Percentiles rank a stretch among this genome's conserved stretches.
Evolutionary conservation across 2,888 invertebrate genomes (phyloP).

Genomic region (Agrypnus murinus): DNA sequence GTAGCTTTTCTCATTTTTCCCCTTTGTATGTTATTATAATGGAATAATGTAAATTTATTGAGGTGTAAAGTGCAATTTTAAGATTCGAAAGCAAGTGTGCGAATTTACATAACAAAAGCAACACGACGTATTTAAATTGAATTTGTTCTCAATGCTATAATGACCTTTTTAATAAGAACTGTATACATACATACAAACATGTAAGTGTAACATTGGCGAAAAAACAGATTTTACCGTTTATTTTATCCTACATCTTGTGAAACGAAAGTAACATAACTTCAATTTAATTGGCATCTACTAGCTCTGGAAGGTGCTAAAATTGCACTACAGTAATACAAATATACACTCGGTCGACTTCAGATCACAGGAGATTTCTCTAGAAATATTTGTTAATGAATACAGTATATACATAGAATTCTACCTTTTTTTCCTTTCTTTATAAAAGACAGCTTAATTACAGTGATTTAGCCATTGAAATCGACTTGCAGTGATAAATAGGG

Average conservation of each 20-base stretch:
- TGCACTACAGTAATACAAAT: constrained; percentile 29
- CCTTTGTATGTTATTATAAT: too few relatives aligned
- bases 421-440: constrained; percentile 8
- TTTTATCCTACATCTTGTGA: constrained; percentile 42
- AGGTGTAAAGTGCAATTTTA: too few relatives aligned
- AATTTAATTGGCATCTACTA: constrained; percentile 46
- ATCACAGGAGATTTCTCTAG: constrained; percentile 38
- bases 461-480: constrained; percentile 12
- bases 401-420: constrained; percentile 2
- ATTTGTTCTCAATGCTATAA: too few relatives aligned
- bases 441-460: constrained; percentile 24
- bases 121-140: too few relatives aligned
- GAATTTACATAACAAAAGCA: too few relatives aligned
- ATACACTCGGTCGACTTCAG: constrained; percentile 2
- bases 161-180: too few relatives aligned
- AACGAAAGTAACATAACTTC: constrained; percentile 49
- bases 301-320: constrained; percentile 44
- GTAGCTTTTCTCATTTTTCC: too few relatives aligned
- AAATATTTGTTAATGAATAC: constrained; percentile 45
- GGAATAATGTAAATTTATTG: too few relatives aligned
- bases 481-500: too few relatives aligned
- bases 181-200: not conserved
- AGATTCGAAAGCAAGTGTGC: too few relatives aligned
- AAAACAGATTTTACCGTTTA: constrained; percentile 13
- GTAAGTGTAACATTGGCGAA: constrained; percentile 27